A percentile compares a stretch with the other conserved stretches of the same genome.
Evolutionary conservation across 2,113 vertebrate species (phyloP).

Genomic region (Phoenicopterus ruber): DNA sequence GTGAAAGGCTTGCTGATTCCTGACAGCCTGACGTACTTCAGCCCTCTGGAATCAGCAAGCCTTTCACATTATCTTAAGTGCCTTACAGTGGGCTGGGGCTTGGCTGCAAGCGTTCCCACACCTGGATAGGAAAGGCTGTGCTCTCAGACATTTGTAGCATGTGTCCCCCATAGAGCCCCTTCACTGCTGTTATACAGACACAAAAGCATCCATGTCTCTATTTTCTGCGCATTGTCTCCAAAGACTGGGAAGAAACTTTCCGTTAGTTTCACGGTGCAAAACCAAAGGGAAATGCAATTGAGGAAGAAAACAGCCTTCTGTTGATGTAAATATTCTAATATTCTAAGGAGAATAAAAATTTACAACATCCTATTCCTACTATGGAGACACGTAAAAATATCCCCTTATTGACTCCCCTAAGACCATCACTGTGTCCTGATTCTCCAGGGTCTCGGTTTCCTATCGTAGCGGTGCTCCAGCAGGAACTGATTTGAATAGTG

Average conservation of each 20-base stretch:
- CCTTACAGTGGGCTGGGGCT: no score
- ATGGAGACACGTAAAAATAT: neutral
- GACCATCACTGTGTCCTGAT: neutral
- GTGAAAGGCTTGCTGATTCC: neutral
- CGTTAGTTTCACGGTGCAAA: neutral
- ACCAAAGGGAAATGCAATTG: neutral
- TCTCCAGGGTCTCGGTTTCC: neutral
- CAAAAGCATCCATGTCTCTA: neutral
- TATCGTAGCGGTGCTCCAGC: neutral
- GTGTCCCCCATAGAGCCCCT: neutral
- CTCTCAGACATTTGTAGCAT: neutral
- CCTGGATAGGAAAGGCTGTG: neutral
- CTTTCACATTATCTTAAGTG: no score
- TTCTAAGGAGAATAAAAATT: neutral
- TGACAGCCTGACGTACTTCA: neutral
- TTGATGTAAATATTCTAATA: neutral
- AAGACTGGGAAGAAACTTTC: neutral
- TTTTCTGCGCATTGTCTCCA: neutral
- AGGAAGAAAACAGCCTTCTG: neutral
- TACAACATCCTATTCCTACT: neutral
- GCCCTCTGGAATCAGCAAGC: no score
- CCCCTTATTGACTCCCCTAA: neutral
- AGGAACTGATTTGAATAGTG: neutral
- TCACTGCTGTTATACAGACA: neutral
- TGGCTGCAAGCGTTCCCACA: accelerated